phyloP scores from a whole-genome alignment of 2,888 invertebrate genomes.

The Macrostomum cliftonense region DNA sequence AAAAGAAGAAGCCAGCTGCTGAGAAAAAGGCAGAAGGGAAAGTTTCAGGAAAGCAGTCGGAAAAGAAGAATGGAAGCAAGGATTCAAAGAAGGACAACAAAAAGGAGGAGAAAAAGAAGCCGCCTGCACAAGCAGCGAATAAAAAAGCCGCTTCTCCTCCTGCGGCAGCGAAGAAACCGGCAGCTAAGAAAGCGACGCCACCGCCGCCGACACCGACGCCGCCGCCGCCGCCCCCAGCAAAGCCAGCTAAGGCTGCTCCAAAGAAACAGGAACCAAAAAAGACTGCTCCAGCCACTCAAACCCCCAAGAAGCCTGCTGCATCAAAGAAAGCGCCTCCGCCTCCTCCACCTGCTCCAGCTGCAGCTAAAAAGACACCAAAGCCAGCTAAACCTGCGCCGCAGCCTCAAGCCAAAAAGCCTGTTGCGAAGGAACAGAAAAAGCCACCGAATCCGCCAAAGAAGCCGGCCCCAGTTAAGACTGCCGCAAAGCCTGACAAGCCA shows the following conservation, averaged over 20 bases:
- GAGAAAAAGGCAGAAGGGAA: neutral
- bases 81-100: slow-evolving; percentile 1
- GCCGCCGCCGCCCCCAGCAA: neutral
- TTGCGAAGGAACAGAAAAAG: too few relatives aligned
- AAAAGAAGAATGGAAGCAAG: neutral
- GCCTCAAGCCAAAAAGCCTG: too few relatives aligned
- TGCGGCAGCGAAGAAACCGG: neutral
- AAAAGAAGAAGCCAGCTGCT: neutral
- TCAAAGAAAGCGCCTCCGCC: neutral
- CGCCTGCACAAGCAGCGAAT: neutral
- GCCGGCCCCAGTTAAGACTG: too few relatives aligned
- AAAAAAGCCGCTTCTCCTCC: neutral
- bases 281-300: neutral
- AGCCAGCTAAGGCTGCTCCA: neutral
- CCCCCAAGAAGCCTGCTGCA: neutral
- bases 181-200: neutral
- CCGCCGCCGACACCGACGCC: neutral
- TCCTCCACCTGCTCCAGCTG: neutral
- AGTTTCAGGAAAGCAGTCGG: too few relatives aligned
- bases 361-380: slow-evolving; percentile 4
- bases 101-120: slow-evolving; percentile 7
- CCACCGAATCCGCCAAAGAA: too few relatives aligned
- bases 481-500: too few relatives aligned
- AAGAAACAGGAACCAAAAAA: neutral
- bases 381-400: neutral